phyloP scores from a whole-genome alignment of 1,140 invertebrate species.

The Panulirus ornatus region DNA sequence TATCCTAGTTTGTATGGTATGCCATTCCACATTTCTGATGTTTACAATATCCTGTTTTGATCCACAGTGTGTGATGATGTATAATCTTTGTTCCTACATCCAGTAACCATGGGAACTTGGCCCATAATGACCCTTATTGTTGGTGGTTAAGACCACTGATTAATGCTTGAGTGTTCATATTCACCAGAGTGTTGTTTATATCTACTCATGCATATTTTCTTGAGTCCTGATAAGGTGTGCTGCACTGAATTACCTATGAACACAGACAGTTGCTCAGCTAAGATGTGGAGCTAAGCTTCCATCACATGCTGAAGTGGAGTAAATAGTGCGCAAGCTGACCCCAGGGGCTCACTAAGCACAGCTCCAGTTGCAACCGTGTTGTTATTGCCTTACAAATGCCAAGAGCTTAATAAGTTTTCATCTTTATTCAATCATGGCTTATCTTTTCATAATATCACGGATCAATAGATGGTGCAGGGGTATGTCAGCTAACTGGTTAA shows the following conservation, averaged over 20 bases:
- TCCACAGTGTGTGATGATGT: slow-evolving; percentile 70
- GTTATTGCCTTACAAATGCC: slow-evolving; percentile 73
- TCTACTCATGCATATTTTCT: slow-evolving; percentile 68
- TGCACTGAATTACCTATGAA: slow-evolving; percentile 69
- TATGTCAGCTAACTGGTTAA: slow-evolving; percentile 52
- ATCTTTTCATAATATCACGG: slow-evolving; percentile 60
- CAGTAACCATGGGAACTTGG: slow-evolving; percentile 63
- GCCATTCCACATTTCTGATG: slow-evolving; percentile 72
- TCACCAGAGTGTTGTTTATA: slow-evolving; percentile 70
- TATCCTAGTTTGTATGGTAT: slow-evolving; percentile 71
- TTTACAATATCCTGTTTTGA: slow-evolving; percentile 70
- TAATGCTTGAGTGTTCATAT: slow-evolving; percentile 69
- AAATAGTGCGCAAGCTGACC: slow-evolving; percentile 38
- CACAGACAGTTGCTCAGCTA: slow-evolving; percentile 53
- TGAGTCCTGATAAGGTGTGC: slow-evolving; percentile 66
- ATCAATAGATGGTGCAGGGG: slow-evolving; percentile 55
- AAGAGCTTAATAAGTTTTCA: slow-evolving; percentile 70
- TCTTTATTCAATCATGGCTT: slow-evolving; percentile 69
- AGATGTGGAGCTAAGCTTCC: slow-evolving; percentile 33
- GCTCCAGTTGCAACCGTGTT: slow-evolving; percentile 53
- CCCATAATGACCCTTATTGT: slow-evolving; percentile 58
- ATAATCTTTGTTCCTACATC: slow-evolving; percentile 69
- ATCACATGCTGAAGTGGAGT: slow-evolving; percentile 37
- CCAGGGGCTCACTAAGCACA: slow-evolving; percentile 55
- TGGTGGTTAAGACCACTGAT: slow-evolving; percentile 55